These are phyloP conservation scores for Tenthredo mesomela DNA, from an alignment of 2,888 invertebrate genomes.

Conservation along the genomic window DNA sequence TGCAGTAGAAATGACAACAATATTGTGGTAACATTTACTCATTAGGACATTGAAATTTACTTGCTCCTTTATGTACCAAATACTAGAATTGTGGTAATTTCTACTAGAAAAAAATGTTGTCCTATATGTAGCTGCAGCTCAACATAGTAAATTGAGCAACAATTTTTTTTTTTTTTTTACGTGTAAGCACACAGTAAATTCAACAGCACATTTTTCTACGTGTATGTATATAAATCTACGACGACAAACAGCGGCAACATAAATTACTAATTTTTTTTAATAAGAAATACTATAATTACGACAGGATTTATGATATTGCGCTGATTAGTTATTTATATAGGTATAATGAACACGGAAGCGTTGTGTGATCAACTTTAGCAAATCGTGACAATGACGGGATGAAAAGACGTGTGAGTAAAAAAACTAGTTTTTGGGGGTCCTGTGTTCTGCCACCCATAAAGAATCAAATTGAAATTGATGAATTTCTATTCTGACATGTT, in stretches of 20 bases:
- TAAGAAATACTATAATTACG: not conserved
- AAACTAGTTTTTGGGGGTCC: not conserved
- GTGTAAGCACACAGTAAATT: no score
- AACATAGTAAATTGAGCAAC: no score
- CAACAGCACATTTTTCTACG: no score
- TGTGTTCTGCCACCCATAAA: not conserved
- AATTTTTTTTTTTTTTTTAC: no score
- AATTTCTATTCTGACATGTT: slow-evolving; percentile 33
- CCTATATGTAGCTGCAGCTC: no score
- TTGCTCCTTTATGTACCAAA: no score
- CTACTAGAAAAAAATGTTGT: no score
- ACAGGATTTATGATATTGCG: no score
- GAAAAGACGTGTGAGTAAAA: not conserved
- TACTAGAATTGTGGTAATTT: no score
- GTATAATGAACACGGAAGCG: not conserved
- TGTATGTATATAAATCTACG: not conserved
- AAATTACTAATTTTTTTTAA: not conserved
- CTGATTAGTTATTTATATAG: not conserved
- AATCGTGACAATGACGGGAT: not conserved
- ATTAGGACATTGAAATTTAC: no score
- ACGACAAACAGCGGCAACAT: not conserved
- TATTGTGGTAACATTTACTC: no score
- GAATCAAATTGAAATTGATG: slow-evolving; percentile 43
- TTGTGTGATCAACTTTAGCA: not conserved
- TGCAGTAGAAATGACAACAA: no score